phyloP scores from a whole-genome alignment of 2,888 invertebrate species.

The Odontothrips loti region DNA sequence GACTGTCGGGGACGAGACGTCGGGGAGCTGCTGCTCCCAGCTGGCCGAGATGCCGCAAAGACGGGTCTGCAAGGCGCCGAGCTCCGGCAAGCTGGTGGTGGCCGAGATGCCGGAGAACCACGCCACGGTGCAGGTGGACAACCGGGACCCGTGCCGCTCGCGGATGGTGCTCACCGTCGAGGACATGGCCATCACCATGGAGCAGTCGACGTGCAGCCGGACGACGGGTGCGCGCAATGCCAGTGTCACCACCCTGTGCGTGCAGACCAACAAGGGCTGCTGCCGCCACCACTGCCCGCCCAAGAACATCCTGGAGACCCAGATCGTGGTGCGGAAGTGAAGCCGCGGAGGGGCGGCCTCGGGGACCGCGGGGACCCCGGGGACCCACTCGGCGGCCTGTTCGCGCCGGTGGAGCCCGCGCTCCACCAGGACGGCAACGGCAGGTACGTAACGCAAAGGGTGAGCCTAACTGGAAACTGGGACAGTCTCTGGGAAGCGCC shows the following conservation, averaged over 20 bases:
- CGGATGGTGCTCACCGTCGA: neutral
- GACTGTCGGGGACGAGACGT: neutral
- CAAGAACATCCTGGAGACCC: slow-evolving; percentile 4
- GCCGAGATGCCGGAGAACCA: slow-evolving; percentile 11
- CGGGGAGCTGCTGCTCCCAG: slow-evolving; percentile 16
- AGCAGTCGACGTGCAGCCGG: slow-evolving; percentile 15
- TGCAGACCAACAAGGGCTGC: slow-evolving; percentile 1
- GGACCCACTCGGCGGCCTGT: neutral
- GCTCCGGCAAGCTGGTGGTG: slow-evolving; percentile 1
- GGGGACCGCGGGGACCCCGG: slow-evolving; percentile 1
- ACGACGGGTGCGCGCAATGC: neutral
- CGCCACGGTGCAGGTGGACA: slow-evolving; percentile 18
- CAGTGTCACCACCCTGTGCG: slow-evolving; percentile 9
- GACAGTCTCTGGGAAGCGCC: no score
- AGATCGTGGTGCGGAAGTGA: slow-evolving; percentile 4
- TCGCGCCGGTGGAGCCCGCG: neutral
- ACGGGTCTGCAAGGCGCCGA: neutral
- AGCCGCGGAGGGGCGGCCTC: neutral
- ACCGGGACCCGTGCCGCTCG: slow-evolving; percentile 17
- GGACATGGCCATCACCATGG: slow-evolving; percentile 17
- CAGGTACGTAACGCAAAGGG: no score
- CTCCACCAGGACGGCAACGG: neutral
- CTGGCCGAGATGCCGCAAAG: neutral
- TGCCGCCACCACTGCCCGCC: slow-evolving; percentile 23
- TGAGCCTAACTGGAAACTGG: no score